Conservation (phyloP, 2,888 invertebrate genomes). For the Drosophila conformis region DNA sequence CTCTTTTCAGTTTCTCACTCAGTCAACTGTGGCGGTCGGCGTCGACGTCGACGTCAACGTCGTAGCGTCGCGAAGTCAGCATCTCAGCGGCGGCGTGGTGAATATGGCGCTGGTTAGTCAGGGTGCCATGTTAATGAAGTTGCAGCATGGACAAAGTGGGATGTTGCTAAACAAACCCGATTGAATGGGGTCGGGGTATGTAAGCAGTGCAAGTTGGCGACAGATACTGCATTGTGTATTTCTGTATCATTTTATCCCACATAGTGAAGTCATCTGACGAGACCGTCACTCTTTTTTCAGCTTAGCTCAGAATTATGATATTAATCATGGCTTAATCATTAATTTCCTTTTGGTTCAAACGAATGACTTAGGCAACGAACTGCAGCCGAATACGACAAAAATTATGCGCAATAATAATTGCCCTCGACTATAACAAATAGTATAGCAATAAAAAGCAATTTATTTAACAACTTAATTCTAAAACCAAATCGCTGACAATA, state of each 20-base stretch:
- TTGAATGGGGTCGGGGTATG: constrained; percentile 59
- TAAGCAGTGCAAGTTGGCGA: constrained; percentile 66
- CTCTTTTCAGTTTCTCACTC: constrained; percentile 65
- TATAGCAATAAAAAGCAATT: constrained; percentile 53
- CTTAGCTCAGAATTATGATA: constrained; percentile 58
- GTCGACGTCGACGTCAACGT: constrained; percentile 20
- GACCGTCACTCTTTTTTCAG: constrained; percentile 51
- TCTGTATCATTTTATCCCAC: constrained; percentile 27
- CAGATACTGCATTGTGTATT: constrained; percentile 65
- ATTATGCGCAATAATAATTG: constrained; percentile 55
- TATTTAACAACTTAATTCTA: constrained; percentile 72
- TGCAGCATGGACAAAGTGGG: constrained; percentile 66
- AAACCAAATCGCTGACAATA: constrained; percentile 57
- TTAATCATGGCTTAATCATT: constrained; percentile 69
- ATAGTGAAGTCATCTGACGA: constrained; percentile 58
- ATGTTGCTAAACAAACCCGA: constrained; percentile 58
- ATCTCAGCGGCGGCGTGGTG: constrained; percentile 36
- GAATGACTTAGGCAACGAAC: constrained; percentile 70
- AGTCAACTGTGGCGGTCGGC: constrained; percentile 68
- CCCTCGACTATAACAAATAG: constrained; percentile 56
- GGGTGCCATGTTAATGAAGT: constrained; percentile 68
- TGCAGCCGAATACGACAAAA: constrained; percentile 2
- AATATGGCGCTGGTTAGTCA: constrained; percentile 39
- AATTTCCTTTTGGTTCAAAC: constrained; percentile 61
- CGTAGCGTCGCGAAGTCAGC: constrained; percentile 16